Conservation (phyloP, 2,113 vertebrate genomes). For the Psittacus erithacus region DNA sequence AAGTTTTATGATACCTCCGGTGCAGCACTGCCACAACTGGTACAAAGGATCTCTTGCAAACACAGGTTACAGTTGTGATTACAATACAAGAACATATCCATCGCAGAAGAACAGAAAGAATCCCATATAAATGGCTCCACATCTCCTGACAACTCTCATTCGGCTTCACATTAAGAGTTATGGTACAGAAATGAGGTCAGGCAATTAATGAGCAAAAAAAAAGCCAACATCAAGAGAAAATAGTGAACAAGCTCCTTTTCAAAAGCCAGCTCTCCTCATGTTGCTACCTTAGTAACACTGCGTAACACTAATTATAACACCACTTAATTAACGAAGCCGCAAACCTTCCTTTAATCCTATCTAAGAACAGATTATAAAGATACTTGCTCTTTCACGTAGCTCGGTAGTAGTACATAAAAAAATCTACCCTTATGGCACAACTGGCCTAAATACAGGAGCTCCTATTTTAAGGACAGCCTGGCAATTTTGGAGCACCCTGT, state of each 20-base stretch:
- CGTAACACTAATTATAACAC: background rate
- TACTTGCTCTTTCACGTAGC: background rate
- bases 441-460: background rate
- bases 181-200: background rate
- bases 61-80: background rate
- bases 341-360: conserved; percentile 35
- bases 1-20: background rate
- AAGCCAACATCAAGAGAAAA: background rate
- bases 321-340: conserved; percentile 16
- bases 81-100: background rate
- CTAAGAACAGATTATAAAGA: conserved; percentile 30
- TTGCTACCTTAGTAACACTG: background rate
- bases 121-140: background rate
- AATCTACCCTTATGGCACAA: background rate
- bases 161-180: background rate
- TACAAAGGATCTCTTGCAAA: background rate
- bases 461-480: background rate
- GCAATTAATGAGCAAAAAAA: background rate
- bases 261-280: background rate
- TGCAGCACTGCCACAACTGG: background rate
- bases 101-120: background rate
- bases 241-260: background rate
- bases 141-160: background rate
- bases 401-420: background rate
- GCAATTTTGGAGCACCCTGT: background rate